Evolutionary conservation across 2,888 invertebrate genomes (phyloP).

Genomic region (Odontothrips loti): DNA sequence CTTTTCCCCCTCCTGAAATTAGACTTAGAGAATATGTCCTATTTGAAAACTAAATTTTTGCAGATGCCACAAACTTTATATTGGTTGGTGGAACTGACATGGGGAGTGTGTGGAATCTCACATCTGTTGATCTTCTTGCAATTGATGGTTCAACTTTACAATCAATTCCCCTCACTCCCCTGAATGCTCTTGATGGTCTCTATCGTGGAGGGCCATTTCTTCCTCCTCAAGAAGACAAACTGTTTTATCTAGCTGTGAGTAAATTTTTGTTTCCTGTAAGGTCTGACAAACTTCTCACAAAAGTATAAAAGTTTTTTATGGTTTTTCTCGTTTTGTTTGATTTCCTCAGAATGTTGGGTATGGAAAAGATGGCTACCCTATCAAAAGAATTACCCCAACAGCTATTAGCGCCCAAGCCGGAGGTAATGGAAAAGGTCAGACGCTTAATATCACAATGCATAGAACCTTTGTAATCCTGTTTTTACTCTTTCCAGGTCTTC

Average conservation of each 20-base stretch:
- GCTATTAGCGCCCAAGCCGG: conserved; percentile 60
- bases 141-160: conserved; percentile 38
- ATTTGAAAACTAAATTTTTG: background rate
- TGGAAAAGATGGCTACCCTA: conserved; percentile 57
- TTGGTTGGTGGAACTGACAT: conserved; percentile 41
- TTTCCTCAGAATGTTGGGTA: conserved; percentile 57
- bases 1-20: conserved; percentile 28
- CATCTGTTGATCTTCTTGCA: conserved; percentile 40
- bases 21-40: conserved; percentile 15
- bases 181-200: conserved; percentile 39
- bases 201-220: conserved; percentile 58
- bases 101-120: conserved; percentile 41
- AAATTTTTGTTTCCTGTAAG: background rate
- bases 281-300: conserved; percentile 12
- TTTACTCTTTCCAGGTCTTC: conserved; percentile 49
- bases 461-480: background rate
- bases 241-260: conserved; percentile 63
- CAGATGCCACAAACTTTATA: conserved; percentile 42
- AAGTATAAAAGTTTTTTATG: conserved; percentile 18
- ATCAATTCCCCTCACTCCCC: conserved; percentile 38
- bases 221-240: conserved; percentile 54
- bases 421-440: conserved; percentile 44
- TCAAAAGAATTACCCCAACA: conserved; percentile 61
- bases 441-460: no score
- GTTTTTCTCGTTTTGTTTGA: conserved; percentile 34